Percentiles rank a stretch among this genome's conserved stretches.
These are phyloP conservation scores for Mus spretus DNA, from an alignment of 2,797 vertebrate species.

Conservation along the genomic window DNA sequence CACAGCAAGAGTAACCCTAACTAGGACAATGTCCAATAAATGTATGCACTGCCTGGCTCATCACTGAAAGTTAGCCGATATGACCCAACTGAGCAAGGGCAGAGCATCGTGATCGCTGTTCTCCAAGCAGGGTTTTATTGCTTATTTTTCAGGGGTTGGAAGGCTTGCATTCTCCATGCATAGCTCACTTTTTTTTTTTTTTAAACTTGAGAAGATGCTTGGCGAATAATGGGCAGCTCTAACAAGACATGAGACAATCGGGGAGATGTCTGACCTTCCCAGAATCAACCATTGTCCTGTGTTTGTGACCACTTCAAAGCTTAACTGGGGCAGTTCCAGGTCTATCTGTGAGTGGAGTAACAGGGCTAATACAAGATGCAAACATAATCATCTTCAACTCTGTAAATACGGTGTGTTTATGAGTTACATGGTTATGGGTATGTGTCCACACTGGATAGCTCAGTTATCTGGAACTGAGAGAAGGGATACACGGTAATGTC, in stretches of 20 bases:
- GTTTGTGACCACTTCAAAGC: background rate
- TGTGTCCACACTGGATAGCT: background rate
- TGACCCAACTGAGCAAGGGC: background rate
- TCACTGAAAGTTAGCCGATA: background rate
- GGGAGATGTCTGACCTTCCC: background rate
- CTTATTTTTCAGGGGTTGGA: background rate
- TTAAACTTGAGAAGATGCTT: constrained; percentile 28
- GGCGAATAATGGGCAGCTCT: background rate
- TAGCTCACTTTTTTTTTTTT: background rate
- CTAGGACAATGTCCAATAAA: background rate
- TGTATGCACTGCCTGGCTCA: background rate
- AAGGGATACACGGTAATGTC: background rate
- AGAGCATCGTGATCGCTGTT: background rate
- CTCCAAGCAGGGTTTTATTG: background rate
- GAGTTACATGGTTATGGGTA: background rate
- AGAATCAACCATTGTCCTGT: background rate
- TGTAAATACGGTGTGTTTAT: background rate
- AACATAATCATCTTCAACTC: background rate
- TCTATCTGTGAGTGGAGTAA: no score
- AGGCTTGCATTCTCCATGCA: background rate
- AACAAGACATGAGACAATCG: background rate
- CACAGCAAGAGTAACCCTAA: background rate
- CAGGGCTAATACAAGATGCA: background rate
- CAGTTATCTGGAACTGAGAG: background rate
- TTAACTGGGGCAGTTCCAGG: background rate